Evolutionary conservation across 1,140 invertebrate genomes (phyloP).

Genomic region (Subanguina moxae): DNA sequence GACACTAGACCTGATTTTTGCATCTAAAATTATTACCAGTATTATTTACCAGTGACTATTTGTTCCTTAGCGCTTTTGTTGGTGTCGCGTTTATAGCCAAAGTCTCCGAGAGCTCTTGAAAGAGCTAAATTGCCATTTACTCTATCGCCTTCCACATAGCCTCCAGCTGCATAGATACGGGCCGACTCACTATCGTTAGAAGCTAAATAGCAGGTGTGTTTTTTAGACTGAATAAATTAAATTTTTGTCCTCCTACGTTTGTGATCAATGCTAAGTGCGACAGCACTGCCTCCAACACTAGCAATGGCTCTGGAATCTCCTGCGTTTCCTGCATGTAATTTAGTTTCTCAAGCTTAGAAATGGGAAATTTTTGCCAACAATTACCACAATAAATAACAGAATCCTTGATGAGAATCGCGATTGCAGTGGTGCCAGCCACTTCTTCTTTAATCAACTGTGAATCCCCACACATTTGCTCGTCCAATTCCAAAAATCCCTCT

Average conservation of each 20-base stretch:
- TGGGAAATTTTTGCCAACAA: no score
- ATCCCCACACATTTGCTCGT: slow-evolving; percentile 83
- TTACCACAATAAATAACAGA: slow-evolving; percentile 54
- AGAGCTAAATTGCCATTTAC: slow-evolving; percentile 88
- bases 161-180: slow-evolving; percentile 82
- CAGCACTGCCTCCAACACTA: slow-evolving; percentile 60
- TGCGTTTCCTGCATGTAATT: slow-evolving; percentile 70
- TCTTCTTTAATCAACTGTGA: slow-evolving; percentile 76
- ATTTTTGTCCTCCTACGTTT: slow-evolving; percentile 67
- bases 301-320: slow-evolving; percentile 89
- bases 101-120: slow-evolving; percentile 91
- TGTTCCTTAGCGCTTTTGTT: slow-evolving; percentile 81
- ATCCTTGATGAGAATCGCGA: slow-evolving; percentile 73
- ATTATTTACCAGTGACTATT: slow-evolving; percentile 81
- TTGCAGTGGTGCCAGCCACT: slow-evolving; percentile 87
- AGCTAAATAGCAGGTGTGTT: slow-evolving; percentile 58
- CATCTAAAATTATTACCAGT: neutral
- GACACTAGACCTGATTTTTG: no score
- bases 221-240: no score
- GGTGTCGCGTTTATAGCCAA: slow-evolving; percentile 87
- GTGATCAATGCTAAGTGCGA: slow-evolving; percentile 79
- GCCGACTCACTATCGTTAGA: slow-evolving; percentile 77
- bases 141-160: slow-evolving; percentile 84
- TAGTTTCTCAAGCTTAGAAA: neutral
- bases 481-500: slow-evolving; percentile 83